Conservation (phyloP, 53 echinoderm and acorn worm genomes). For the Stichopus horrens region DNA sequence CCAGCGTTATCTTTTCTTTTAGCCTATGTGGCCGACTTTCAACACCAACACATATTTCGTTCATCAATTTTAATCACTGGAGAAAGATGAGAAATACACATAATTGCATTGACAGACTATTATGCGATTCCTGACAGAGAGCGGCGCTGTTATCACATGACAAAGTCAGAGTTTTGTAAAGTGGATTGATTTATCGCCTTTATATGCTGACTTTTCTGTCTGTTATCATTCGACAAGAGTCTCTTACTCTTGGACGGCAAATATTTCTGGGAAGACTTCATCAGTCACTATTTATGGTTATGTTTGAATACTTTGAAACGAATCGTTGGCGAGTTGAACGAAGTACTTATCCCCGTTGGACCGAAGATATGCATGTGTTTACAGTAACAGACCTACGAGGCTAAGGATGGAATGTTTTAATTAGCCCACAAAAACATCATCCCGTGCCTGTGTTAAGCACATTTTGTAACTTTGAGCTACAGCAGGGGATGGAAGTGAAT, state of each 20-base stretch:
- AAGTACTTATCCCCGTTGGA: neutral
- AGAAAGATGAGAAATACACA: too few species aligned
- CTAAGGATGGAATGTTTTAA: conserved; percentile 35
- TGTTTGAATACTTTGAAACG: neutral
- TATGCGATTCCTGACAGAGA: too few species aligned
- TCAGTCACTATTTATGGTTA: conserved; percentile 7
- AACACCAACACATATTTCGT: too few species aligned
- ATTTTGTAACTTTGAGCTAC: too few species aligned
- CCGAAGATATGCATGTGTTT: conserved; percentile 24
- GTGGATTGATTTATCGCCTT: neutral
- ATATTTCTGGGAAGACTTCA: neutral
- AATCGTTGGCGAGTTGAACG: neutral
- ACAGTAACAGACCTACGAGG: conserved; percentile 14
- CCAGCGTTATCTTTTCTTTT: too few species aligned
- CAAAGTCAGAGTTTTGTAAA: neutral
- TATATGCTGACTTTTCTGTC: too few species aligned
- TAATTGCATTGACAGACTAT: too few species aligned
- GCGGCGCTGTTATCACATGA: neutral
- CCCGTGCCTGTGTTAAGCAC: neutral
- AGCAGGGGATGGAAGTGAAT: too few species aligned
- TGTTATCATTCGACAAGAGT: too few species aligned
- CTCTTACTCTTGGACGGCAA: neutral
- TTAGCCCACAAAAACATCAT: conserved; percentile 25
- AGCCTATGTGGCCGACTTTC: too few species aligned
- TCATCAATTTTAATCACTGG: too few species aligned